Conservation (phyloP, 1,140 invertebrate species). For the Ganaspis sp. region DNA sequence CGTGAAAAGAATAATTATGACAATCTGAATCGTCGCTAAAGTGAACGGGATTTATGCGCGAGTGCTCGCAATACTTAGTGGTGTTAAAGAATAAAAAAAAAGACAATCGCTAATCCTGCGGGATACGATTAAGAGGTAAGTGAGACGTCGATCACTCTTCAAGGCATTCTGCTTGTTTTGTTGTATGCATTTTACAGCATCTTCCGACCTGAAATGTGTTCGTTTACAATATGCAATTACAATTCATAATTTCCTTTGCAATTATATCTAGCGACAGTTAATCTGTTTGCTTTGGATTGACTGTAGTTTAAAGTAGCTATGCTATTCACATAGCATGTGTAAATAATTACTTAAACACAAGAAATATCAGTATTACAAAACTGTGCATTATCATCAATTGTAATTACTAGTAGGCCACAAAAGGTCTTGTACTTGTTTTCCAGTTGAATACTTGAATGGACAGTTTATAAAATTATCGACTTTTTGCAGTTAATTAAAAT, state of each 20-base stretch:
- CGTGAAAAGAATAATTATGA: constrained; percentile 24
- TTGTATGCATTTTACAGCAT: background rate
- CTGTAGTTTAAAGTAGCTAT: constrained; percentile 7
- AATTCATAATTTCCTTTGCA: constrained; percentile 48
- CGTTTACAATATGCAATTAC: constrained; percentile 38
- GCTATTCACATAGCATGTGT: constrained; percentile 12
- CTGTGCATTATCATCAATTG: background rate
- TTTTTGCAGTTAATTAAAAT: no score
- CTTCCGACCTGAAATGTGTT: background rate
- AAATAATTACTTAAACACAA: background rate
- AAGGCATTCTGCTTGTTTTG: background rate
- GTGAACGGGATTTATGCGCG: constrained; percentile 26
- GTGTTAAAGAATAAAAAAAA: background rate
- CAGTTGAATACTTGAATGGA: background rate
- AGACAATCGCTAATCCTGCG: constrained; percentile 11
- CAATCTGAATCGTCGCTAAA: constrained; percentile 27
- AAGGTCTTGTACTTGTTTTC: background rate
- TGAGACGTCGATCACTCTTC: background rate
- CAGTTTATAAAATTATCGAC: background rate
- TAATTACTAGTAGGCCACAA: background rate
- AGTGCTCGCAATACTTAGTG: constrained; percentile 24
- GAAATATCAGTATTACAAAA: background rate
- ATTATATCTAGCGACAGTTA: constrained; percentile 50
- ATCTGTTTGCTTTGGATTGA: constrained; percentile 14
- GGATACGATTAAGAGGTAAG: constrained; percentile 21